Evolutionary conservation across 92 coral and sea anemone genomes (phyloP).

Genomic region (Metridium senile): DNA sequence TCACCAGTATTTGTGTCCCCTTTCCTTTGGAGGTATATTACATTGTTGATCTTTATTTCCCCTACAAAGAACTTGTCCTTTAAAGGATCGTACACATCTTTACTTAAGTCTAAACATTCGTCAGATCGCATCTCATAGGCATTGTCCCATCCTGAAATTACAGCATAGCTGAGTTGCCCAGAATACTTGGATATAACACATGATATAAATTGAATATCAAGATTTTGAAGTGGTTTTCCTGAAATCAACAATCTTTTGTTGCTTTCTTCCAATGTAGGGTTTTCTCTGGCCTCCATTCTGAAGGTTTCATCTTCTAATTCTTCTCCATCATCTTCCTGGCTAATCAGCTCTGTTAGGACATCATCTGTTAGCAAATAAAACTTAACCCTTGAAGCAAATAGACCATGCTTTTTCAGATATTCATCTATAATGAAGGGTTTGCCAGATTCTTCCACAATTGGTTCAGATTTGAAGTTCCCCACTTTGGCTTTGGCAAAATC

Average conservation of each 20-base stretch:
- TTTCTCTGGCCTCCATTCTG: too few relatives aligned
- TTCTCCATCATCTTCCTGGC: not conserved
- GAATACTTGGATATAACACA: constrained; percentile 17
- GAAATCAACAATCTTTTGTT: not conserved
- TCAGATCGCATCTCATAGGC: not conserved
- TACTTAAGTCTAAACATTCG: constrained; percentile 6
- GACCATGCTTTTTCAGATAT: constrained; percentile 19
- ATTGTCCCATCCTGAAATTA: constrained; percentile 13
- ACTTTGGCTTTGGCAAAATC: not conserved
- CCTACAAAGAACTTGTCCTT: constrained; percentile 11
- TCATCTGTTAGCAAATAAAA: constrained; percentile 34
- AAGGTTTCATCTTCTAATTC: too few relatives aligned
- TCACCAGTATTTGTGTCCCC: not conserved
- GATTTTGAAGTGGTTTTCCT: not conserved
- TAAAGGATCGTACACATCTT: constrained; percentile 15
- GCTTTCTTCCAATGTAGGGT: not conserved
- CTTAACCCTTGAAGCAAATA: constrained; percentile 21
- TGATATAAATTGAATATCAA: constrained; percentile 18
- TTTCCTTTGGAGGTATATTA: constrained; percentile 16
- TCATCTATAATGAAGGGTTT: constrained; percentile 18
- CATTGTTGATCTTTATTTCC: constrained; percentile 3
- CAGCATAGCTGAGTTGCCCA: constrained; percentile 11
- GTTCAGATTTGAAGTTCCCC: constrained; percentile 14
- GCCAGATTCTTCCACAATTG: constrained; percentile 11
- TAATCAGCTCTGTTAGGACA: not conserved